Evolutionary conservation across 1,140 invertebrate genomes (phyloP).

Genomic region (Sitobion miscanthi): DNA sequence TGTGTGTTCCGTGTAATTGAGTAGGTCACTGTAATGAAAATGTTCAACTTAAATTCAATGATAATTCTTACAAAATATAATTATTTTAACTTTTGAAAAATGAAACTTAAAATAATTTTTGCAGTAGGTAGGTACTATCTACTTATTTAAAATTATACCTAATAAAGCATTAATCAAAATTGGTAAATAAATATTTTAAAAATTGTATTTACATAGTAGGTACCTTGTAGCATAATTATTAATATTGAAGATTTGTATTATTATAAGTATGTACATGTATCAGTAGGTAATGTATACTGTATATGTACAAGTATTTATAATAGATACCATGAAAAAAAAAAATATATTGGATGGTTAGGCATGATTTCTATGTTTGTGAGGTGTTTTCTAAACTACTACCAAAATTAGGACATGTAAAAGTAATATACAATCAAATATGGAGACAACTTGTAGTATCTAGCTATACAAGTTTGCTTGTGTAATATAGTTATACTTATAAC

Average conservation of each 20-base stretch:
- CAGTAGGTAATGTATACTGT: not conserved
- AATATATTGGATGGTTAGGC: not conserved
- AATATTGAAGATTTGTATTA: not conserved
- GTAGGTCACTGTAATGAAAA: too few relatives aligned
- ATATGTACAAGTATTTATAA: not conserved
- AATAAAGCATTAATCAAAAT: not conserved
- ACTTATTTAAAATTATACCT: not conserved
- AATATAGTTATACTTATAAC: not conserved
- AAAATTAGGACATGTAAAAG: not conserved
- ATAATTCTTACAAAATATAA: not conserved
- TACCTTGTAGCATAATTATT: not conserved
- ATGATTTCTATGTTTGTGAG: not conserved
- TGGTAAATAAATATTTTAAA: not conserved
- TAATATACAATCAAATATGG: not conserved
- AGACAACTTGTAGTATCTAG: not conserved
- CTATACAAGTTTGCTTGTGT: not conserved
- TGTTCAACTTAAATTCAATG: too few relatives aligned
- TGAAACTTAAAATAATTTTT: not conserved
- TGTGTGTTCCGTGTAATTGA: too few relatives aligned
- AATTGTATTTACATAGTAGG: not conserved
- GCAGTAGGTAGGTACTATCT: not conserved
- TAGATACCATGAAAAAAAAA: not conserved
- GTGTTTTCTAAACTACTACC: not conserved
- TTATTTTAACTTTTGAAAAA: not conserved
- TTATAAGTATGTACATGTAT: not conserved